A percentile compares a stretch with the other conserved stretches of the same genome.
Evolutionary conservation across 2,888 invertebrate species (phyloP).

Genomic region (Aelia acuminata): DNA sequence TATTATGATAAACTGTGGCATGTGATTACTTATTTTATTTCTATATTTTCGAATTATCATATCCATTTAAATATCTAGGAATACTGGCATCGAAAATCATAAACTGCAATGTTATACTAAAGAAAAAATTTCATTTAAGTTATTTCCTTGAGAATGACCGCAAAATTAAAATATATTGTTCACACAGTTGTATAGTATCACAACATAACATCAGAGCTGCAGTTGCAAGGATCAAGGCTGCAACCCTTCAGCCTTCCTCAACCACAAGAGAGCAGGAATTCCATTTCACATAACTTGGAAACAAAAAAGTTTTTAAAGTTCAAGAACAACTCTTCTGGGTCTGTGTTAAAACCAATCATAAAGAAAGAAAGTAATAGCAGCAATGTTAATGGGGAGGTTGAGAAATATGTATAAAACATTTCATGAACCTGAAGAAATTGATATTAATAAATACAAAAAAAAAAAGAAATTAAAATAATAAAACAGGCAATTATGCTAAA

Average conservation of each 20-base stretch:
- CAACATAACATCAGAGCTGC: neutral
- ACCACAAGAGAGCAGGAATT: neutral
- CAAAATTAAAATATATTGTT: neutral
- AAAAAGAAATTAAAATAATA: neutral
- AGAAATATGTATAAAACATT: neutral
- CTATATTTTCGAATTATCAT: too few species aligned
- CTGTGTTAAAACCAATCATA: neutral
- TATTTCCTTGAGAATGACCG: neutral
- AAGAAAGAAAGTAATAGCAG: neutral
- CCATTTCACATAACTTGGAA: neutral
- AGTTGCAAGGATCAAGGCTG: conserved; percentile 22
- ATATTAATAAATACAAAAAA: neutral
- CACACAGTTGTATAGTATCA: neutral
- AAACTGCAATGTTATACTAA: neutral
- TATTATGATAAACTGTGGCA: too few species aligned
- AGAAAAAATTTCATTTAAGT: neutral
- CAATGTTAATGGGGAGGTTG: neutral
- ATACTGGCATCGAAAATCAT: too few species aligned
- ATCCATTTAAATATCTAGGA: too few species aligned
- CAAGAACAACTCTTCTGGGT: neutral
- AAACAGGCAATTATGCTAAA: neutral
- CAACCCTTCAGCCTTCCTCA: conserved; percentile 12
- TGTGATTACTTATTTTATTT: too few species aligned
- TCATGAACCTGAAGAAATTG: neutral
- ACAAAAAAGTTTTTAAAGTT: neutral